Percentiles rank a stretch among this genome's conserved stretches.
Evolutionary conservation across 2,113 vertebrate genomes (phyloP).

Genomic region (Jacana jacana): DNA sequence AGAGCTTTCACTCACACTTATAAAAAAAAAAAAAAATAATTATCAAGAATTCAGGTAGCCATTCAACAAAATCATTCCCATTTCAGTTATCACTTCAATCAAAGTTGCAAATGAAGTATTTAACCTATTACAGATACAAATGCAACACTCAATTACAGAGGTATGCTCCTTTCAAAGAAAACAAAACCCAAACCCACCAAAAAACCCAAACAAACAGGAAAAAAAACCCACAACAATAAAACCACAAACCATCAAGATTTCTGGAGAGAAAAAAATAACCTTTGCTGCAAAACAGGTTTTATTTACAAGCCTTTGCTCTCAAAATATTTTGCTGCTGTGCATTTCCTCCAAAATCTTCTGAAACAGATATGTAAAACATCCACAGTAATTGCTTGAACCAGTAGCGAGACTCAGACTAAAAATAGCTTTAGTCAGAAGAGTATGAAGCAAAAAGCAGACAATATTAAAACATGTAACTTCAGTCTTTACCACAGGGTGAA

Average conservation of each 20-base stretch:
- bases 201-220: no score
- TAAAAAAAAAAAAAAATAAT: neutral
- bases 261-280: neutral
- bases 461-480: neutral
- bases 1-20: neutral
- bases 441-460: neutral
- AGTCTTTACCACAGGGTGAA: neutral
- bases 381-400: neutral
- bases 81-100: neutral
- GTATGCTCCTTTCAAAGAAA: neutral
- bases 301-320: neutral
- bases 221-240: no score
- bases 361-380: neutral
- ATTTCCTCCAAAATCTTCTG: neutral
- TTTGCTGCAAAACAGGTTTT: neutral
- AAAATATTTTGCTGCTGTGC: neutral
- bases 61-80: neutral
- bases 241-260: no score
- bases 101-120: neutral
- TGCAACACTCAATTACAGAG: neutral
- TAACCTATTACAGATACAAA: neutral
- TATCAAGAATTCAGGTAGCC: neutral
- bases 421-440: neutral
- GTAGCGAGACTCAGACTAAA: neutral
- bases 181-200: no score